phyloP scores from a whole-genome alignment of 2,113 vertebrate species.

The Bungarus multicinctus region DNA sequence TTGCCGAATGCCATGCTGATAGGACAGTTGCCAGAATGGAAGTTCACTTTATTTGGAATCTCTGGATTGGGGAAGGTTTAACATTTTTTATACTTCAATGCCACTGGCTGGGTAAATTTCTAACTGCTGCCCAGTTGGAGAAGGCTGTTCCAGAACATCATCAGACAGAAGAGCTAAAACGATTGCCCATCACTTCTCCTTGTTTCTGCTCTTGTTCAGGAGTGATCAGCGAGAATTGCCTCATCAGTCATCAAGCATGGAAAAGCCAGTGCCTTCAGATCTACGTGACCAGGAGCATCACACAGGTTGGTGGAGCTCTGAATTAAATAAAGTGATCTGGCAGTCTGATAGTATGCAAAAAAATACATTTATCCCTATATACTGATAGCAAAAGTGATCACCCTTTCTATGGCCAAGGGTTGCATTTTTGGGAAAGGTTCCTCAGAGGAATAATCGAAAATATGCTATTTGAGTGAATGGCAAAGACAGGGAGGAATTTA shows the following conservation, averaged over 20 bases:
- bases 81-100: neutral
- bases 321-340: neutral
- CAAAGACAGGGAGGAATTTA: neutral
- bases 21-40: neutral
- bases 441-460: neutral
- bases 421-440: neutral
- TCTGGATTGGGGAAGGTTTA: neutral
- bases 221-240: conserved; percentile 22
- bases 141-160: neutral
- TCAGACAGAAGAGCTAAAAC: neutral
- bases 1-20: neutral
- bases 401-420: neutral
- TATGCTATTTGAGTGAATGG: neutral
- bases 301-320: conserved; percentile 35
- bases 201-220: conserved; percentile 26
- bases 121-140: neutral
- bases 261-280: conserved; percentile 1
- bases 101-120: neutral
- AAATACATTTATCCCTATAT: neutral
- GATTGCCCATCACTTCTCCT: neutral
- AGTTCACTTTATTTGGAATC: neutral
- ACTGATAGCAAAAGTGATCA: neutral
- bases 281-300: neutral
- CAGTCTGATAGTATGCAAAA: neutral
- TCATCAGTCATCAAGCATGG: neutral